These are phyloP conservation scores for Pangasius sanitwongsei DNA, from an alignment of 2,797 vertebrate genomes.

Conservation along the genomic window DNA sequence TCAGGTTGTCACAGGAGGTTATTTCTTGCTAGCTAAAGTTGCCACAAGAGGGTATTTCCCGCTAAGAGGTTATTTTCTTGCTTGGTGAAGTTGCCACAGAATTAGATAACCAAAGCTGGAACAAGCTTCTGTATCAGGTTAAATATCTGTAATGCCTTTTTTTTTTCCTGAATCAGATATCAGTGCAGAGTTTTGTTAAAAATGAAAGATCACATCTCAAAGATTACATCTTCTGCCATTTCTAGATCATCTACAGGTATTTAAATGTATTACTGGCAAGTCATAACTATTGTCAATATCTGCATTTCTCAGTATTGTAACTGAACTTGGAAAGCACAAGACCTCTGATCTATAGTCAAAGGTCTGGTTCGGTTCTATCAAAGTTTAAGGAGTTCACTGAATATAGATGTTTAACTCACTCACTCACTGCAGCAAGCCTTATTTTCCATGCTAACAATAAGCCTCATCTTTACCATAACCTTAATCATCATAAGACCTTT, in stretches of 20 bases:
- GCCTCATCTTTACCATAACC: background rate
- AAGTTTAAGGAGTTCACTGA: background rate
- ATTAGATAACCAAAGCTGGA: background rate
- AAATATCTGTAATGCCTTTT: background rate
- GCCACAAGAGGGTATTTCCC: background rate
- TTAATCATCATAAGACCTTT: slow-evolving; percentile 26
- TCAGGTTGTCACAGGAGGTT: background rate
- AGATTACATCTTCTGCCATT: background rate
- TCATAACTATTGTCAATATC: background rate
- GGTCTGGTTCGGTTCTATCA: background rate
- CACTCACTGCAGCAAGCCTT: background rate
- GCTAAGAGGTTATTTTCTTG: background rate
- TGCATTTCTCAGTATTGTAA: background rate
- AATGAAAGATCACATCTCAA: too few species aligned
- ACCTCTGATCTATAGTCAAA: background rate
- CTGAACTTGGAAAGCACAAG: background rate
- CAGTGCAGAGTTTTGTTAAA: background rate
- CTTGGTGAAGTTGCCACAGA: background rate
- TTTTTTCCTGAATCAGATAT: background rate
- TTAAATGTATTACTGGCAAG: background rate
- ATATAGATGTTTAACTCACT: background rate
- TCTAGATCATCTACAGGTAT: background rate
- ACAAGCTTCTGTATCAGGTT: background rate
- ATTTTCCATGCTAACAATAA: background rate
- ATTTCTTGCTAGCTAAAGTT: background rate